Evolutionary conservation across 2,113 vertebrate species (phyloP), one percentile per base, ranked within the genome.

Genomic region (Panthera uncia): DNA sequence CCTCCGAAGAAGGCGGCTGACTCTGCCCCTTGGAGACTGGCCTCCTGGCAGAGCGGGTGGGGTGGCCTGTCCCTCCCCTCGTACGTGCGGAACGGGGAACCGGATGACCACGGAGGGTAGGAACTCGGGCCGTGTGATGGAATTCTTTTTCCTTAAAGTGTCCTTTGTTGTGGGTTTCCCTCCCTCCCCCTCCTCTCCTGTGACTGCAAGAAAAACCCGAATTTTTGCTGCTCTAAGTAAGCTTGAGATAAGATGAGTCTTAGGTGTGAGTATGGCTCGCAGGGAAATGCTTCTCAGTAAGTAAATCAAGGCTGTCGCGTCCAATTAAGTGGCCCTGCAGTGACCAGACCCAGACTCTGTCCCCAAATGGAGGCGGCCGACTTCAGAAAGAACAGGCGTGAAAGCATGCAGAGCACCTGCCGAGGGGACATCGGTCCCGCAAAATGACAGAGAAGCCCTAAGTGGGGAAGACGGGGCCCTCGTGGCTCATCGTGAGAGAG

Each of bases 121-220:
- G 68, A 50, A 21, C 41, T 8, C 1, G 15, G 55, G n/a, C 55
- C 41, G 1, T 1, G 10, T 36, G 33, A 36, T 10, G 31, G 57
- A 27, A 41, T 45, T 27, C 38, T 15, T 36, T 45, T 45, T 14
- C 88, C 97, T 74, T 94, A 82, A 98, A 95, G 94, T 3, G 95
- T 97, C 98, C 97, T 92, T 29, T 97, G 94, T 80, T n/a, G 2
- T 91, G 21, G 80, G 98, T 80, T 82, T 87, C 94, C 96, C 98
- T 98, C 98, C 98, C 98, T 98, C 98, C 98, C 4, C 14, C 8
- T 27, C 45, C 12, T 91, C n/a, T 52, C 98, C 99, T 98, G 98
- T 93, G 91, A 97, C 98, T 98, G 65, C 92, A 98, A 98, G 97
- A 3, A 27, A 89, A 99, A 97, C 98, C 98, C 98, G 89, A 94